A percentile compares a stretch with the other conserved stretches of the same genome.
These are phyloP conservation scores for Ochropleura plecta DNA, from an alignment of 2,888 invertebrate species.

Conservation along the genomic window DNA sequence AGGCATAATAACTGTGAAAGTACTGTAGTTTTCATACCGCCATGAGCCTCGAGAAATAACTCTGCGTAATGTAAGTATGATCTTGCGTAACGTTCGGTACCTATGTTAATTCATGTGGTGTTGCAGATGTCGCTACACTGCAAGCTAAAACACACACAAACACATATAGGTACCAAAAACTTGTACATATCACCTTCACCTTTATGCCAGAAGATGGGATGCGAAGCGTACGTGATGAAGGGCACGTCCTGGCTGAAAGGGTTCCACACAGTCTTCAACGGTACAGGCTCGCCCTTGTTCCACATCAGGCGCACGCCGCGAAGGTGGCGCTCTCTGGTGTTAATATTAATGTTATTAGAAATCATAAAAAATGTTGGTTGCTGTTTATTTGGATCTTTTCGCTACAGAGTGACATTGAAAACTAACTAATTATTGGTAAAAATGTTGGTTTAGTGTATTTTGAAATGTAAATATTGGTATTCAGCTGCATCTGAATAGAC, in stretches of 20 bases:
- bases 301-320: constrained; percentile 94
- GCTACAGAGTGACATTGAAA: not conserved
- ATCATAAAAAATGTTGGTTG: not conserved
- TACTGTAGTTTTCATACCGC: too few relatives aligned
- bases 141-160: constrained; percentile 15
- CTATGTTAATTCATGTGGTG: constrained; percentile 1
- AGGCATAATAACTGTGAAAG: too few relatives aligned
- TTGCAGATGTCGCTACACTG: not conserved
- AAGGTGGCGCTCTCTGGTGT: constrained; percentile 92
- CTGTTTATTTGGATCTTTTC: not conserved
- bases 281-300: constrained; percentile 93
- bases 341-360: constrained; percentile 14
- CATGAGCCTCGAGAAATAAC: too few relatives aligned
- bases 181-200: constrained; percentile 80
- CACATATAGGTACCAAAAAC: constrained; percentile 13
- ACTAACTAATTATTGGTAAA: not conserved
- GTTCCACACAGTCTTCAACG: constrained; percentile 95
- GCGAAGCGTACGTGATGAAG: constrained; percentile 94
- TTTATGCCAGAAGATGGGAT: constrained; percentile 94
- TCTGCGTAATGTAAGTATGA: not conserved
- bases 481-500: too few relatives aligned
- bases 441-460: not conserved
- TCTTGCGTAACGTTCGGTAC: not conserved
- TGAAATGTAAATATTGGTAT: too few relatives aligned
- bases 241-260: constrained; percentile 95